phyloP scores from a whole-genome alignment of 2,888 invertebrate species.

The Nowickia ferox region DNA sequence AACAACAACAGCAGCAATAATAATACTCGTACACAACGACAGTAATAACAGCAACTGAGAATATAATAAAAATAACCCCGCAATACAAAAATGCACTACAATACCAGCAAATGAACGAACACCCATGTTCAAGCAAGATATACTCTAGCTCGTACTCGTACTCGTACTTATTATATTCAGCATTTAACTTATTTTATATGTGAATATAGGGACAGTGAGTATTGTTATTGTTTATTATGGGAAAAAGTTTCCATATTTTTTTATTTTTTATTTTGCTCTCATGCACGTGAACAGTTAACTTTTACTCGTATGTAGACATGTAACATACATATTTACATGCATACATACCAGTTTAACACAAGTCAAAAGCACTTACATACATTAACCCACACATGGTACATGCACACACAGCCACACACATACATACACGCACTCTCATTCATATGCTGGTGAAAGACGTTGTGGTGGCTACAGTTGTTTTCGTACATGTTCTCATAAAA shows the following conservation, averaged over 20 bases:
- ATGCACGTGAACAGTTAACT: constrained; percentile 12
- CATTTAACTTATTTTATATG: constrained; percentile 25
- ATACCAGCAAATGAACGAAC: background rate
- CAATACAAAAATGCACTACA: background rate
- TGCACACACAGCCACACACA: background rate
- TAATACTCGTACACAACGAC: constrained; percentile 5
- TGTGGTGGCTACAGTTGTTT: background rate
- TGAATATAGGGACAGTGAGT: constrained; percentile 10
- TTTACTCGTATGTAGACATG: background rate
- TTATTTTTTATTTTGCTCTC: background rate
- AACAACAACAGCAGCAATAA: constrained; percentile 27
- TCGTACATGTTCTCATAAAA: background rate
- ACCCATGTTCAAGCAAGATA: constrained; percentile 20
- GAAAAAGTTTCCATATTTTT: constrained; percentile 19
- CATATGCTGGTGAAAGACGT: background rate
- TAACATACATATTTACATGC: background rate
- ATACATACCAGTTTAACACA: constrained; percentile 21
- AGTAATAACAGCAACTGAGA: constrained; percentile 22
- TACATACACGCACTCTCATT: background rate
- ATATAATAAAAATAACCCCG: constrained; percentile 15
- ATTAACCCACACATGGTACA: background rate
- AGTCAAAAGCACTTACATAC: constrained; percentile 3
- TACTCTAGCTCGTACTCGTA: background rate
- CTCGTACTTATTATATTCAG: background rate
- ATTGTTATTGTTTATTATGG: constrained; percentile 34